Base-by-base conservation (phyloP, 2,888 invertebrate genomes). In the Euplexia lucipara region DNA sequence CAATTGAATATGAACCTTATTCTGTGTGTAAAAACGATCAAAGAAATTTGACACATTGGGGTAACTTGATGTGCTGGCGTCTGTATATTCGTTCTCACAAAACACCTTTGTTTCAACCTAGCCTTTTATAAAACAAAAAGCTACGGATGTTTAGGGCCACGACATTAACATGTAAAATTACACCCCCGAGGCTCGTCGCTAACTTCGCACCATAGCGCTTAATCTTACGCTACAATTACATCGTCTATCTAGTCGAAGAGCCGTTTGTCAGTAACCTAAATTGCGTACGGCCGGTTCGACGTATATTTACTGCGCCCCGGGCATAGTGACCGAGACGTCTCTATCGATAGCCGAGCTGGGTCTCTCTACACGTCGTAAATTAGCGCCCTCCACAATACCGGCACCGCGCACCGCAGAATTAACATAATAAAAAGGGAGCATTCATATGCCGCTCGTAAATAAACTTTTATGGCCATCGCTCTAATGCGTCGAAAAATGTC, bases 341-440 rank as follows among this genome's bases (percentile, higher is more conserved):
- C 71, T 69, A 72, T 78, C 82, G 77, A 75, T 78, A 72, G 74
- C 75, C 72, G 67, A 42, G 52, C 73, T 16, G 61, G 68, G 75
- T 64, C 49, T 73, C 49, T 73, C 74, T 78, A 60, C 48, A 60
- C 56, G 64, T 68, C 91, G 88, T 93, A 93, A 92, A 93, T 93
- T 91, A 91, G 87, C 85, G 79, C 83, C 84, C 83, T 78, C 80
- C 82, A 88, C 87, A 87, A 88, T 86, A 82, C 84, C 81, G 64
- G 72, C 72, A 72, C 22, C 57, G 72, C 61, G 61, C 83, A 83
- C 88, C 90, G 82, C 88, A 83, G 87, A 90, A 93, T 94, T 94
- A 92, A 91, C 94, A 93, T 94, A 92, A 94, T 92, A 94, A 94
- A 93, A 92, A 92, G 90, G 90, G 90, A 86, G 84, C 92, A 90